Evolutionary conservation across 2,888 invertebrate genomes (phyloP), one percentile per base, ranked within the genome.

Genomic region (Unio pictorum): DNA sequence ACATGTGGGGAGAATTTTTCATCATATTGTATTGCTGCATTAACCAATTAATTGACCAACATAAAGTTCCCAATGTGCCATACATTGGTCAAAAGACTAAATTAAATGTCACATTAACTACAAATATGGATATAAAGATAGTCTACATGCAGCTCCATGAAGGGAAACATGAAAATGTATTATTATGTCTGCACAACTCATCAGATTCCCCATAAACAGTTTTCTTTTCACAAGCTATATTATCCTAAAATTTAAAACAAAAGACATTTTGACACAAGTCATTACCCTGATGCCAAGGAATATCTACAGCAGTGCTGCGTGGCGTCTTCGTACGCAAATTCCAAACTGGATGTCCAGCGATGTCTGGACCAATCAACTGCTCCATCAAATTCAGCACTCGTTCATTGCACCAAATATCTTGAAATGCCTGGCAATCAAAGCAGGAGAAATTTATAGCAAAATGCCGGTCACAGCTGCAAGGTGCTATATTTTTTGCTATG

Each of bases 241-340:
- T 45, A 11, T 45, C 3, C 45, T 15, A 11, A 3, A 45, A 11
- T 34, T 7, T 34, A 30, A 7, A 34, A 45, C 11, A 45, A 34
- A 8, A 34, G 45, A 45, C 45, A 45, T 45, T 45, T 45, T 45
- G 45, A 45, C 11, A 15, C 15, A 45, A 2, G 45, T 45, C 45
- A 15, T 59, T 72, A 86, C 86, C 87, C 79, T 88, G 88, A 71
- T 88, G 88, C 88, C 89, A 89, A 15, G 89, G 89, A 3, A 88
- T 87, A 57, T 82, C 83, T 28, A 82, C 78, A 15, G 83, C 83
- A 67, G 81, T 81, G 71, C 85, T 87, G 68, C 82, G 78, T 0
- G 86, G 86, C 2, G 87, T 85, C 72, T 89, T 89, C 11, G 87
- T 84, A 62, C 89, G 75, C 66, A 89, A 82, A 76, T 89, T 89